Percentiles rank a stretch among this genome's conserved stretches.
Evolutionary conservation across 1,140 invertebrate genomes (phyloP).

Genomic region (Drosophila eugracilis): DNA sequence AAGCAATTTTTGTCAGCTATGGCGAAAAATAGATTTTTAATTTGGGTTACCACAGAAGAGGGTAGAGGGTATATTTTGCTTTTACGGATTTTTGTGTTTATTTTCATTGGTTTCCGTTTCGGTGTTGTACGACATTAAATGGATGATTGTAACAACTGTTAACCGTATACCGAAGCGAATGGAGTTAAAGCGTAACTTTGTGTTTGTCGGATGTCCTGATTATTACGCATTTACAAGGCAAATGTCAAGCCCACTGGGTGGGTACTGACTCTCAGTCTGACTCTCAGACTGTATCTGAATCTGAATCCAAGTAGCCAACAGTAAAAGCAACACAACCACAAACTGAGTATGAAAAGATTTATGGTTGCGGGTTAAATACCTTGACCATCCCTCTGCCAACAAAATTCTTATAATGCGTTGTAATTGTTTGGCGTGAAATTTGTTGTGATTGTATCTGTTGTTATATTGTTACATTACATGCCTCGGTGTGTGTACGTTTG

Average conservation of each 20-base stretch:
- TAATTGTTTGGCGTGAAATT: conserved; percentile 78
- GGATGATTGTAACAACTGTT: conserved; percentile 77
- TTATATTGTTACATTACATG: too few relatives aligned
- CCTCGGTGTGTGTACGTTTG: conserved; percentile 32
- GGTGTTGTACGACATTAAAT: conserved; percentile 56
- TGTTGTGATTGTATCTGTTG: conserved; percentile 76
- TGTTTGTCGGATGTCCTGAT: conserved; percentile 74
- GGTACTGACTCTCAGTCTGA: too few relatives aligned
- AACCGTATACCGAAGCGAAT: conserved; percentile 72
- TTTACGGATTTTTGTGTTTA: conserved; percentile 51
- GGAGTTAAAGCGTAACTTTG: conserved; percentile 68
- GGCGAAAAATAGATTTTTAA: conserved; percentile 25
- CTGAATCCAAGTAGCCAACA: too few relatives aligned
- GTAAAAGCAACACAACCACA: conserved; percentile 44
- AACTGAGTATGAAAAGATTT: conserved; percentile 72
- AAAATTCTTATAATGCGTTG: conserved; percentile 62
- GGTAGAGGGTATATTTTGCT: conserved; percentile 24
- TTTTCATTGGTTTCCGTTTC: conserved; percentile 53
- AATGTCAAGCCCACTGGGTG: conserved; percentile 74
- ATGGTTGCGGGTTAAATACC: conserved; percentile 59
- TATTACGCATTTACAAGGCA: conserved; percentile 74
- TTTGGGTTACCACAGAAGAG: too few relatives aligned
- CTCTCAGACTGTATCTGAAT: too few relatives aligned
- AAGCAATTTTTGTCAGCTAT: conserved; percentile 22
- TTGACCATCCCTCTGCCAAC: conserved; percentile 54